These are phyloP conservation scores for Rhamphomyia laevipes DNA, from an alignment of 2,888 invertebrate genomes.

Conservation along the genomic window DNA sequence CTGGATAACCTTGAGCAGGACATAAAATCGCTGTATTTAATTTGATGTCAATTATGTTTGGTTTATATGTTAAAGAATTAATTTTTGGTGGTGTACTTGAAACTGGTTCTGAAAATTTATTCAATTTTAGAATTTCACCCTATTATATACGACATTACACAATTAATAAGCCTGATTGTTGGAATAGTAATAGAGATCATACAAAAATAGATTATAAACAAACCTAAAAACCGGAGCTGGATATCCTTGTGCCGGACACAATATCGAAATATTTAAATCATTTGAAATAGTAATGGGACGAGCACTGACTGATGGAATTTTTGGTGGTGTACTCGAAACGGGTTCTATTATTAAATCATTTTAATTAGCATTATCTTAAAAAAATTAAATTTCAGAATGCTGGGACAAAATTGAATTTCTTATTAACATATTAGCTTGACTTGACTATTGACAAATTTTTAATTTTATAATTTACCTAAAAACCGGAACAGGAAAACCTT, in stretches of 20 bases:
- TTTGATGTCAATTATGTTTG: constrained; percentile 33
- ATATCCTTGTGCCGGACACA: constrained; percentile 67
- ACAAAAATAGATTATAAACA: no score
- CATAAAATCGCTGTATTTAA: constrained; percentile 51
- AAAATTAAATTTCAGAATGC: no score
- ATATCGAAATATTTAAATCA: constrained; percentile 46
- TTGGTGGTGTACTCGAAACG: constrained; percentile 44
- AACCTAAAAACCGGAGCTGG: constrained; percentile 64
- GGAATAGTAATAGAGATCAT: not conserved
- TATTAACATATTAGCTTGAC: not conserved
- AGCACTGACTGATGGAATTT: constrained; percentile 40
- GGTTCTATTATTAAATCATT: constrained; percentile 38
- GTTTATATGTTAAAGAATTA: constrained; percentile 37
- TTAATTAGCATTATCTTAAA: no score
- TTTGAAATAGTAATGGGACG: constrained; percentile 32
- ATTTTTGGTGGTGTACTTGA: constrained; percentile 44
- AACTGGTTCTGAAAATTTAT: constrained; percentile 40
- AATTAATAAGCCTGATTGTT: not conserved
- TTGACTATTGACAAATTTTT: no score
- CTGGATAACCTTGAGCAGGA: constrained; percentile 64
- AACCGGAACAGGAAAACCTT: constrained; percentile 43
- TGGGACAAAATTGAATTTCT: no score
- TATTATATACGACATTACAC: not conserved
- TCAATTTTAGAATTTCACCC: no score
- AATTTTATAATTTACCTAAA: constrained; percentile 36